phyloP scores from a whole-genome alignment of 2,113 vertebrate species.

The Catharus minimus region DNA sequence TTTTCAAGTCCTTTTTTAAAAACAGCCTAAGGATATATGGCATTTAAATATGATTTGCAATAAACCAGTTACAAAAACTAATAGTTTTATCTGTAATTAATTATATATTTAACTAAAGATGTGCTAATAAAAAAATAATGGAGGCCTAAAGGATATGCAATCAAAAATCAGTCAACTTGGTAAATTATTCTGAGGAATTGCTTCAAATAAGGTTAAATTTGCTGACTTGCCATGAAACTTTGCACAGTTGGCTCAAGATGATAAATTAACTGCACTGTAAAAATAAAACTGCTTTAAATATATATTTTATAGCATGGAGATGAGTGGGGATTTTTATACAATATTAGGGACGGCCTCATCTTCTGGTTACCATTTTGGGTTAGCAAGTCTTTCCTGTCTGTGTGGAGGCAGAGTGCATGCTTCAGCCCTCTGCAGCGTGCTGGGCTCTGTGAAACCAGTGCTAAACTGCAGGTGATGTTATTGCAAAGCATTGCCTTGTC shows the following conservation, averaged over 20 bases:
- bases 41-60: not conserved
- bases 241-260: not conserved
- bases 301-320: not conserved
- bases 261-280: not conserved
- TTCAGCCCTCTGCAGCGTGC: not conserved
- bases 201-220: not conserved
- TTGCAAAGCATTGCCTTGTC: not conserved
- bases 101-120: not conserved
- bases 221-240: not conserved
- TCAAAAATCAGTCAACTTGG: not conserved
- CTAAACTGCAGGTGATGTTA: not conserved
- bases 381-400: not conserved
- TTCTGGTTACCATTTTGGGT: not conserved
- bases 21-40: not conserved
- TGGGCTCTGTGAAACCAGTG: not conserved
- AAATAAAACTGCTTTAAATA: not conserved
- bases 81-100: not conserved
- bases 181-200: not conserved
- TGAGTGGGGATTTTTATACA: not conserved
- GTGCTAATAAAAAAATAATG: not conserved
- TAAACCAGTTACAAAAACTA: not conserved
- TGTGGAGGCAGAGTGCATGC: not conserved
- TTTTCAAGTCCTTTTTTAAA: not conserved
- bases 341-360: not conserved
- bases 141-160: not conserved